phyloP scores from a whole-genome alignment of 92 coral and sea anemone genomes.

The Umimayanthus chanpuru region DNA sequence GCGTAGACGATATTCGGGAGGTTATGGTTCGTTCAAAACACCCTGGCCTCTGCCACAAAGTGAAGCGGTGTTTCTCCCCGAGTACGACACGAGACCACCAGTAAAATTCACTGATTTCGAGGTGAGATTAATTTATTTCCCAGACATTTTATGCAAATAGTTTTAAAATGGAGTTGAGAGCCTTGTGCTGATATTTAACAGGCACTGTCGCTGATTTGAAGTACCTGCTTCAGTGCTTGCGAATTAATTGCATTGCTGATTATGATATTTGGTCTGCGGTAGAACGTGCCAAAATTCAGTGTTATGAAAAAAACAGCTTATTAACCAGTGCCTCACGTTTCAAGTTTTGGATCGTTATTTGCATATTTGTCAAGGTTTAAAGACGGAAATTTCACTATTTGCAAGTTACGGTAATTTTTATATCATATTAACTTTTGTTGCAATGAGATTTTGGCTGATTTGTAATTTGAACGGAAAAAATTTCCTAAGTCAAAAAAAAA shows the following conservation, averaged over 20 bases:
- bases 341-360: background rate
- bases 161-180: background rate
- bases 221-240: slow-evolving; percentile 12
- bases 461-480: background rate
- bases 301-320: background rate
- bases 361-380: background rate
- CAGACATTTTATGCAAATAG: slow-evolving; percentile 3
- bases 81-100: slow-evolving; percentile 93
- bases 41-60: slow-evolving; percentile 98
- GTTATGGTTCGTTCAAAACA: slow-evolving; percentile 82
- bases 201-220: background rate
- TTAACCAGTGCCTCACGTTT: background rate
- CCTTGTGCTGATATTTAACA: background rate
- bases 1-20: slow-evolving; percentile 84
- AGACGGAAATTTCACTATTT: background rate
- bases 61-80: slow-evolving; percentile 93
- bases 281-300: slow-evolving; percentile 4
- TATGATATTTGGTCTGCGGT: slow-evolving; percentile 15
- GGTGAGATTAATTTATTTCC: slow-evolving; percentile 59
- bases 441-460: background rate
- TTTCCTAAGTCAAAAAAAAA: background rate
- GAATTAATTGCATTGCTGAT: background rate
- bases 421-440: background rate
- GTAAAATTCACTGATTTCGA: slow-evolving; percentile 93
- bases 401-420: background rate